Evolutionary conservation across 2,888 invertebrate genomes (phyloP).

Genomic region (Rapana venosa): DNA sequence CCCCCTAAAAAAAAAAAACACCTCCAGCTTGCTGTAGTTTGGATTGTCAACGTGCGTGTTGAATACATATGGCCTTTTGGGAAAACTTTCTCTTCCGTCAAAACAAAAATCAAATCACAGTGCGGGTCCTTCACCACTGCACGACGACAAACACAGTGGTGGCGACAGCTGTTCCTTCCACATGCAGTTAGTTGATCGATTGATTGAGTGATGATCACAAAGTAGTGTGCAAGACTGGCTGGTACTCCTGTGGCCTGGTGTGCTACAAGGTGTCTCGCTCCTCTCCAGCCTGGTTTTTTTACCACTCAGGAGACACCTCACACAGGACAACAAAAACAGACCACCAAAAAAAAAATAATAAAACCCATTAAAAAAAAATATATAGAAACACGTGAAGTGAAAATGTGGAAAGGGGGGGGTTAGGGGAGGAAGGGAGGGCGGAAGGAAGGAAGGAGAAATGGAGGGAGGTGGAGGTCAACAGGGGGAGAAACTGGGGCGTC

Average conservation of each 20-base stretch:
- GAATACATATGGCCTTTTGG: no score
- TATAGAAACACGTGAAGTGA: not conserved
- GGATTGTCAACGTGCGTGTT: not conserved
- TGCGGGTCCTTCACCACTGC: not conserved
- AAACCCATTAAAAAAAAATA: not conserved
- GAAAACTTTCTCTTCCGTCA: not conserved
- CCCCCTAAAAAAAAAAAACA: not conserved
- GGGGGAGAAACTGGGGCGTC: slow-evolving; percentile 55
- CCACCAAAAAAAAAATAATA: not conserved
- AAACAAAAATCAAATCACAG: not conserved
- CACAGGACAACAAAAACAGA: not conserved
- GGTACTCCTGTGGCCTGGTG: no score
- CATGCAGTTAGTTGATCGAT: no score
- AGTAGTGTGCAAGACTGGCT: no score
- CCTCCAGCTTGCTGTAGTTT: not conserved
- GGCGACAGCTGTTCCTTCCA: no score
- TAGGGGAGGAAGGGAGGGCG: no score
- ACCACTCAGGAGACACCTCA: not conserved
- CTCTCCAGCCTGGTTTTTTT: not conserved
- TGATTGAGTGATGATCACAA: no score
- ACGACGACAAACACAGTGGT: no score
- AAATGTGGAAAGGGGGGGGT: no score
- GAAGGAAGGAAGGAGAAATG: no score
- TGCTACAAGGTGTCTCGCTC: not conserved
- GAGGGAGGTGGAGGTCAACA: slow-evolving; percentile 46